Evolutionary conservation across 92 coral and sea anemone species (phyloP), one percentile per base, ranked within the genome.

Genomic region (Muricea muricata): DNA sequence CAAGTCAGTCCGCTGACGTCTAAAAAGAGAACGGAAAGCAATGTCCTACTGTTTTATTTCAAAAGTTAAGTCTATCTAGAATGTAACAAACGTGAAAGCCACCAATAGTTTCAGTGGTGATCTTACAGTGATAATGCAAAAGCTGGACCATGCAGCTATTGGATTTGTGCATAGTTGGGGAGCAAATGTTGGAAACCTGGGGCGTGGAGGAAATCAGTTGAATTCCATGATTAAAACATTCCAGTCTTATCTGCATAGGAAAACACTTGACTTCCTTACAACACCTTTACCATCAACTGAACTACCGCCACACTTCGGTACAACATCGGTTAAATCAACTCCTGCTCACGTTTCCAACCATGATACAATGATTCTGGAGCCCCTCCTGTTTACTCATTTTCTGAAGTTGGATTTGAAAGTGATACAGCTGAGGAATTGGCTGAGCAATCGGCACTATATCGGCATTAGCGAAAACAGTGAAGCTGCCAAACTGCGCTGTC

Each of bases 371-470:
- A 56, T 75, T 24, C 81, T 75, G 37, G 81, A 40, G 83, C 48
- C 18, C 83, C 83, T 21, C 47, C 83, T 31, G 83, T 78, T 6
- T 78, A 78, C 70, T 54, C 83, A 61, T 78, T 52, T 42, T 52
- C 68, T 50, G 70, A 78, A 78, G 69, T n/a, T 26, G 83, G 65
- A 4, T 70, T 78, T 56, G 70, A 50, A 78, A 70, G 83, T n/a
- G 83, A 70, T 24, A 78, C 66, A 78, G 83, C 83, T 54, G 83
- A 78, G 2, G 70, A 78, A 54, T 78, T 78, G n/a, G 83, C 83
- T 2, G 83, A 54, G 15, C 83, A 78, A 29, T 69, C 56, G 33
- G n/a, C n/a, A n/a, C n/a, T n/a, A 58, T 54, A 7, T 78, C 69
- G 54, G 83, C 83, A 9, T n/a, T 78, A n/a, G 48, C 41, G 4